Percentiles rank a stretch among this genome's conserved stretches.
Conservation (phyloP, 2,888 invertebrate species). For the Tiliacea aurago region DNA sequence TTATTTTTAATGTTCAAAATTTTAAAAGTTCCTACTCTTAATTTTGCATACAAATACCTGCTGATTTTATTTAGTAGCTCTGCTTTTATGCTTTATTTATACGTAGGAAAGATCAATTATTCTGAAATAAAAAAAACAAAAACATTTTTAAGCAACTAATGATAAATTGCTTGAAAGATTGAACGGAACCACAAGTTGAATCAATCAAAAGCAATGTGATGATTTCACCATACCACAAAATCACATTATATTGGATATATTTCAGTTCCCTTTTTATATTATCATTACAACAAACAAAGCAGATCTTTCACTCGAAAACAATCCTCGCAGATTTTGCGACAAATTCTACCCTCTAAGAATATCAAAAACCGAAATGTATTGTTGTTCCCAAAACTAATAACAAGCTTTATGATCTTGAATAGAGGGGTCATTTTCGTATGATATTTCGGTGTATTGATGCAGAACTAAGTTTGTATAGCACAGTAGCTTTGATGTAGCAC, state of each 20-base stretch:
- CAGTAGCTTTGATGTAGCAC: conserved; percentile 77
- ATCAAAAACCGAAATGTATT: conserved; percentile 22
- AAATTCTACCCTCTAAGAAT: conserved; percentile 49
- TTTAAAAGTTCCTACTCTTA: background rate
- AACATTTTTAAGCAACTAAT: background rate
- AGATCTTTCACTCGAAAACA: conserved; percentile 51
- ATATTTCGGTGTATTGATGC: conserved; percentile 31
- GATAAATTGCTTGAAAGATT: background rate
- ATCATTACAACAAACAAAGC: conserved; percentile 43
- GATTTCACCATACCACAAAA: background rate
- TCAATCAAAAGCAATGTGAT: background rate
- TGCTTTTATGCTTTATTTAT: background rate
- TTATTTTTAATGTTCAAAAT: background rate
- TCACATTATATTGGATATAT: background rate
- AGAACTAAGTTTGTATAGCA: conserved; percentile 58
- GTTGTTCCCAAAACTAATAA: conserved; percentile 21
- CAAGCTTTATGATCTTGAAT: conserved; percentile 9
- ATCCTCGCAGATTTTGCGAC: conserved; percentile 54
- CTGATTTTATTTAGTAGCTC: no score
- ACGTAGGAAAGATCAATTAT: background rate
- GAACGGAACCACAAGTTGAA: background rate
- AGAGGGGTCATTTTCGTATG: conserved; percentile 55
- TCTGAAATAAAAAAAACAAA: background rate
- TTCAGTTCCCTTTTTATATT: conserved; percentile 12
- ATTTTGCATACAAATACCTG: background rate